Percentiles rank a stretch among this genome's conserved stretches.
phyloP scores from a whole-genome alignment of 2,113 vertebrate genomes.

The Forbesichthys papilliferus region DNA sequence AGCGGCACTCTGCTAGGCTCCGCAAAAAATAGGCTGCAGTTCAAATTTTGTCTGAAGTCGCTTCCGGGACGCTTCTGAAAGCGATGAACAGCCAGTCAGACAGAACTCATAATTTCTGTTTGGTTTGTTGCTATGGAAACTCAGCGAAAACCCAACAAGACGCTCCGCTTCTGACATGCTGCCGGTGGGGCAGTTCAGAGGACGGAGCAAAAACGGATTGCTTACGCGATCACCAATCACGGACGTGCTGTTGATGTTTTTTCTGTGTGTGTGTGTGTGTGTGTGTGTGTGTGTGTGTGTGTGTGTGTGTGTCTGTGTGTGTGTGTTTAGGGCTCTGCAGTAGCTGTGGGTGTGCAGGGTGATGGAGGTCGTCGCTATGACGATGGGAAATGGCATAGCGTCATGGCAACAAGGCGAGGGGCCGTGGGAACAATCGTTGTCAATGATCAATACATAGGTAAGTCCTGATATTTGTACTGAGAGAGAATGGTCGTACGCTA shows the following conservation, averaged over 20 bases:
- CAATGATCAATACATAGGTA: slow-evolving; percentile 86
- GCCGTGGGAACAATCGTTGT: slow-evolving; percentile 85
- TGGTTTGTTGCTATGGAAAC: too few species aligned
- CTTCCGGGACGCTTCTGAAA: too few species aligned
- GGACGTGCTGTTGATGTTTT: slow-evolving; percentile 34
- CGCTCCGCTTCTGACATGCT: too few species aligned
- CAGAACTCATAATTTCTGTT: too few species aligned
- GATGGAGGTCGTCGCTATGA: slow-evolving; percentile 82
- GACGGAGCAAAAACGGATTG: too few species aligned
- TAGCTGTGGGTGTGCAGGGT: slow-evolving; percentile 81
- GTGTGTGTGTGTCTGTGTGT: slow-evolving; percentile 20
- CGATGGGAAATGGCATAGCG: slow-evolving; percentile 87
- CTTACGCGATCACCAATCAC: too few species aligned
- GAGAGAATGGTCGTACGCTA: slow-evolving; percentile 29
- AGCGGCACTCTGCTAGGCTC: not conserved
- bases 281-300: slow-evolving; percentile 36
- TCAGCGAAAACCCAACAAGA: too few species aligned
- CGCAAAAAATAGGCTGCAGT: too few species aligned
- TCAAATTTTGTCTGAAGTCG: too few species aligned
- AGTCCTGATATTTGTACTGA: slow-evolving; percentile 67
- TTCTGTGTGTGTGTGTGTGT: slow-evolving; percentile 7
- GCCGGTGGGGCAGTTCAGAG: too few species aligned
- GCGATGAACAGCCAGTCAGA: too few species aligned
- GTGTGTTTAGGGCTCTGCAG: slow-evolving; percentile 80
- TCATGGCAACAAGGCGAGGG: slow-evolving; percentile 82